Percentiles rank a stretch among this genome's conserved stretches.
These are phyloP conservation scores for Anneissia japonica DNA, from an alignment of 35 echinoderm and acorn worm species.

Conservation along the genomic window DNA sequence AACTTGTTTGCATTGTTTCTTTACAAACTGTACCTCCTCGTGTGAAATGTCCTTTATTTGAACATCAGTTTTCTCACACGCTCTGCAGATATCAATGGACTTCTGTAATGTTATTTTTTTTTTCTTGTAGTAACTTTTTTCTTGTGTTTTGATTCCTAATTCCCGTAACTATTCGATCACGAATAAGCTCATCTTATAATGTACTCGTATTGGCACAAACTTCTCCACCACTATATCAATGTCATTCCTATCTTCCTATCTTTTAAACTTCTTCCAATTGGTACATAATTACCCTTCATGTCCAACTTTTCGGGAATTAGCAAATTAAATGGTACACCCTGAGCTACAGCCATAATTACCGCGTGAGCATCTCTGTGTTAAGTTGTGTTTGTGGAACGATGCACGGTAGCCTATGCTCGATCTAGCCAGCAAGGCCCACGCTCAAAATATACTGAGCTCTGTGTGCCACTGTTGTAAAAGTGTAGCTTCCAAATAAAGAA, in stretches of 20 bases:
- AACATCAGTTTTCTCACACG: constrained; percentile 2
- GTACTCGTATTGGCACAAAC: constrained; percentile 38
- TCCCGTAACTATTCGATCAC: constrained; percentile 56
- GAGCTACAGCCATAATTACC: too few species aligned
- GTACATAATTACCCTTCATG: too few species aligned
- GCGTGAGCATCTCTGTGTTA: too few species aligned
- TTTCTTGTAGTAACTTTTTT: constrained; percentile 33
- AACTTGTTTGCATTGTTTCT: neutral
- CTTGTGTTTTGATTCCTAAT: constrained; percentile 26
- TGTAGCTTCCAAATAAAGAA: too few species aligned
- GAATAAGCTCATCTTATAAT: constrained; percentile 37
- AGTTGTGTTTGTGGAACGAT: too few species aligned
- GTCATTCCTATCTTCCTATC: neutral
- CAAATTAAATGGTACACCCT: too few species aligned
- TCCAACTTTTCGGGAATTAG: too few species aligned
- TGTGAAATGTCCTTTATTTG: constrained; percentile 9
- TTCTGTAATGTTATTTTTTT: constrained; percentile 25
- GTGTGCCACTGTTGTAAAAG: too few species aligned
- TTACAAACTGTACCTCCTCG: neutral
- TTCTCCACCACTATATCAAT: neutral
- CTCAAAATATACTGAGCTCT: too few species aligned
- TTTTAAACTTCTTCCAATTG: neutral
- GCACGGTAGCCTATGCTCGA: too few species aligned
- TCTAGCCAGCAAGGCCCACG: too few species aligned
- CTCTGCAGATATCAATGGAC: constrained; percentile 20